Conservation (phyloP, 2,888 invertebrate species). For the Pterobdella sp. region DNA sequence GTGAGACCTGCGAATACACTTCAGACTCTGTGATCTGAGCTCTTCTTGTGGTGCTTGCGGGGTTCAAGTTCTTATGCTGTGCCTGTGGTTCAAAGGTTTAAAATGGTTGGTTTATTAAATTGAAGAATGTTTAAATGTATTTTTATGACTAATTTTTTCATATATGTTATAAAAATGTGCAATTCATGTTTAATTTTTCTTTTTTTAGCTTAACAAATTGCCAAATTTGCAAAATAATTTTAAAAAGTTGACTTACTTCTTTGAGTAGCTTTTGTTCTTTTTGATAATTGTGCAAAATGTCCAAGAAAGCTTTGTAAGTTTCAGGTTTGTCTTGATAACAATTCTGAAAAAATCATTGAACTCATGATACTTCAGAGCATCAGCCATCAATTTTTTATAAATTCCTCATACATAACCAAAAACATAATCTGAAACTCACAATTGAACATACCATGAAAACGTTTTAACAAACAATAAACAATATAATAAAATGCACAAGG, state of each 20-base stretch:
- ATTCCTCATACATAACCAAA: neutral
- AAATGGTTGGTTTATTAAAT: neutral
- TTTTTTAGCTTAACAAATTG: no score
- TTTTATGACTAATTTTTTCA: conserved; percentile 82
- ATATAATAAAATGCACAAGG: no score
- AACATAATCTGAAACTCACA: neutral
- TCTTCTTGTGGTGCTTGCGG: neutral
- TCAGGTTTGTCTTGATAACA: conserved; percentile 95
- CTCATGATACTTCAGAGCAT: no score
- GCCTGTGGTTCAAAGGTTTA: neutral
- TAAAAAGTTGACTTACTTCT: conserved; percentile 56
- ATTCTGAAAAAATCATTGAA: no score
- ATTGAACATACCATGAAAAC: neutral
- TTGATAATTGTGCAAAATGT: conserved; percentile 96
- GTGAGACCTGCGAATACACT: conserved; percentile 78
- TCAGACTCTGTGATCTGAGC: conserved; percentile 75
- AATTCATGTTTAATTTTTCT: no score
- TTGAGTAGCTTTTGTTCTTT: conserved; percentile 80
- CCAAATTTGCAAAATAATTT: neutral
- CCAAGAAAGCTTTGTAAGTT: conserved; percentile 92
- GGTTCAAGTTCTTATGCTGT: conserved; percentile 17
- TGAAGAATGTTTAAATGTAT: conserved; percentile 15
- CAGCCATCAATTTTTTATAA: neutral
- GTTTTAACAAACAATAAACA: neutral
- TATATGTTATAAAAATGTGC: no score